Evolutionary conservation across 1,140 invertebrate genomes (phyloP), one percentile per base, ranked within the genome.

Genomic region (Bathynomus jamesi): DNA sequence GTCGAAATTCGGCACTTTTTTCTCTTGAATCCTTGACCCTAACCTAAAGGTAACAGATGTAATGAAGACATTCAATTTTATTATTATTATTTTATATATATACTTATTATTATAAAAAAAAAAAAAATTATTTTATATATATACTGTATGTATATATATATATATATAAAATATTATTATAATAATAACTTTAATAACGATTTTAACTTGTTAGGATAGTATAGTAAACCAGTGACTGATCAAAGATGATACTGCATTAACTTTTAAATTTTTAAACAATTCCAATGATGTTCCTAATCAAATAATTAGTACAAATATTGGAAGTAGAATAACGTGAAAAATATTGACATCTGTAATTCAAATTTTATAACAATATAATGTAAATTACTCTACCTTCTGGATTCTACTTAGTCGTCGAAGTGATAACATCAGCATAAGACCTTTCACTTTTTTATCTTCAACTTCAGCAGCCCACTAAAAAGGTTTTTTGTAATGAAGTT

Each of bases 1-100:
- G 89, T 81, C 96, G 95, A 69, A 90, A 90, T 81, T 88, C 84
- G 65, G 66, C 65, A 4, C 78, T 78, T 17, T 65, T 69, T 61
- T 79, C 78, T 11, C 78, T 69, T 3, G 75, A 65, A 53, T 73
- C 63, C 4, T 70, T 60, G 27, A 78, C 69, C 3, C 78, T 72
- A 7, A 78, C 71, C 75, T 78, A 53, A 2, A 53, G 21, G 5
- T 53, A 11, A 53, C 13, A 17, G 13, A 53, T 17, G 2, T 17
- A 53, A 53, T 17, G 11, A 53, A 5, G 21, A 3, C 13, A 53
- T 40, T 53, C 21, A 53, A 17, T 53, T 53, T 53, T 21, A 53
- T 5, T 53, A 8, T 40, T 40, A 40, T 40, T 40, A 40, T 40
- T 8, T 8, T 40, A 29, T 13, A 63, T 64, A 40, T n/a, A 5